Evolutionary conservation across 2,113 vertebrate genomes (phyloP).

Genomic region (Poecile atricapillus): DNA sequence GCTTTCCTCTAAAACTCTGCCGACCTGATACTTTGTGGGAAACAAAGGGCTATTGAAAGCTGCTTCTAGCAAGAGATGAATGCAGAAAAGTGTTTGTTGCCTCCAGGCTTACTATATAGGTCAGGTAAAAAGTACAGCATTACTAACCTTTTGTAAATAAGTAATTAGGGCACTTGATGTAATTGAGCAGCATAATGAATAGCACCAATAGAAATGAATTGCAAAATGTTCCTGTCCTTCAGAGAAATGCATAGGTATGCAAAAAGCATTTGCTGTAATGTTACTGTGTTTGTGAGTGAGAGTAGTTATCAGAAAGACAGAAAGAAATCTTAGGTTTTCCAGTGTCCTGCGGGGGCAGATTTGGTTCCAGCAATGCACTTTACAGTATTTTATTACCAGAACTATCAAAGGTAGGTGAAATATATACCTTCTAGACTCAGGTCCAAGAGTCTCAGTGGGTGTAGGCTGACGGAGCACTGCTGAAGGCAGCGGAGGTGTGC

Average conservation of each 20-base stretch:
- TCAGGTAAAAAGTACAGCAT: background rate
- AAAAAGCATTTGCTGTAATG: background rate
- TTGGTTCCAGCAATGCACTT: constrained; percentile 44
- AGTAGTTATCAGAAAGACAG: background rate
- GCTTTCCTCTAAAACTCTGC: background rate
- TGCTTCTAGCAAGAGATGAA: background rate
- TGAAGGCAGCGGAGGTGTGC: background rate
- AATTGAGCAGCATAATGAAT: constrained; percentile 66
- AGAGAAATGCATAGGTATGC: constrained; percentile 5
- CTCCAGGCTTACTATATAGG: background rate
- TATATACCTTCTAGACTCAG: background rate
- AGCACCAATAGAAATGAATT: constrained; percentile 11
- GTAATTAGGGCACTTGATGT: constrained; percentile 45
- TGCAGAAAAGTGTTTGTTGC: background rate
- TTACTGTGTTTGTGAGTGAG: background rate
- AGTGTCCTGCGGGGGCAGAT: background rate
- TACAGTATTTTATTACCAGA: constrained; percentile 37
- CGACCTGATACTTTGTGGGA: background rate
- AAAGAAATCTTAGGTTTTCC: constrained; percentile 12
- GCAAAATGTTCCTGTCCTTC: background rate
- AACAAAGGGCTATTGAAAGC: background rate
- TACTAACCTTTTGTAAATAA: constrained; percentile 62
- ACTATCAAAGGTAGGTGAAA: constrained; percentile 34
- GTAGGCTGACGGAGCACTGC: background rate
- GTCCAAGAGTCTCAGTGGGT: background rate